Base-by-base conservation (phyloP, 2,797 vertebrate species). In the Cryptoprocta ferox region DNA sequence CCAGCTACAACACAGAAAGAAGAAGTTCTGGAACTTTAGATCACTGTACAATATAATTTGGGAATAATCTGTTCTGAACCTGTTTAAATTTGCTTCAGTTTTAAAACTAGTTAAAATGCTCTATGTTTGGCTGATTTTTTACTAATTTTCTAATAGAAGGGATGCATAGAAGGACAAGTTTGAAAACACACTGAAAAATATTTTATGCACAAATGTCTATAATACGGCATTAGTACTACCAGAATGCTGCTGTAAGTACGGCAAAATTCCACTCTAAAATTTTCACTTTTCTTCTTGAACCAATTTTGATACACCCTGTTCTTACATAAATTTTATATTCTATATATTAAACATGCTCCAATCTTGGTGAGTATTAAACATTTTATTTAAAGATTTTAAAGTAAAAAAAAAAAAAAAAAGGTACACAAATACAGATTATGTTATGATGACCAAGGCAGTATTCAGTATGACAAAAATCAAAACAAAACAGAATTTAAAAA, bases 351-450 rank as follows among this genome's bases (percentile, higher is more conserved):
- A 96, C 95, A 87, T 61, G 86, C 84, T 83, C 96, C 76, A 97
- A 10, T 91, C 78, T 42, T 94, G 83, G 97, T 68, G 68, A 89
- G 96, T 97, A 98, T 96, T 98, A 98, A 98, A 98, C 97, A 97
- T 98, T 99, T 99, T 99, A 99, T 99, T 99, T 98, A 95, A 98
- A 98, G 96, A 97, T 90, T 97, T 96, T 96, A 97, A 97, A 98
- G 80, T 97, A 24, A 97, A 86, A 96, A 99, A 98, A 97, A 86
- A 96, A 99, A 98, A 98, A 98, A 98, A 48, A 48, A 8, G 95
- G 96, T 98, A 98, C 97, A 98, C 98, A 98, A 98, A 98, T 98
- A 98, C 97, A 98, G 63, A 97, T 95, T 97, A 98, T 97, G 98
- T 87, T 73, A 98, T 92, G 94, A 97, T 1, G 0, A 96, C 95